These are phyloP conservation scores for Arnoldichthys spilopterus DNA, from an alignment of 2,797 vertebrate genomes.

Conservation along the genomic window DNA sequence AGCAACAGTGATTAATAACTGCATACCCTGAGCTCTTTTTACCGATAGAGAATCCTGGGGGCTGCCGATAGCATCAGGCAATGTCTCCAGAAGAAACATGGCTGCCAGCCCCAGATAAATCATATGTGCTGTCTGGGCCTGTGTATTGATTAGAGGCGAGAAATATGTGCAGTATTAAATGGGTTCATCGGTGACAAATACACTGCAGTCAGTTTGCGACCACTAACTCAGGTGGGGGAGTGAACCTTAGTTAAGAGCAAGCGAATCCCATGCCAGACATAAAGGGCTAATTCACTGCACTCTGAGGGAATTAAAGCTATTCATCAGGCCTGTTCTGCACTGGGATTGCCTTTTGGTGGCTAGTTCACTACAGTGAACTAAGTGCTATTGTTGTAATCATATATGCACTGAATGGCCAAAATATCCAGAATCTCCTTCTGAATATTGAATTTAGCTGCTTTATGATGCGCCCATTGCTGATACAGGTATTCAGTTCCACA, in stretches of 20 bases:
- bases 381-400: no score
- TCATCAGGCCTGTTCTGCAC: neutral
- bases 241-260: conserved; percentile 31
- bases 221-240: neutral
- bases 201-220: neutral
- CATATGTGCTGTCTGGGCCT: conserved; percentile 33
- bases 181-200: conserved; percentile 35
- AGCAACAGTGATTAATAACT: conserved; percentile 40
- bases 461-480: neutral
- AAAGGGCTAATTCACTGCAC: neutral
- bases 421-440: no score
- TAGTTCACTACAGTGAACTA: no score
- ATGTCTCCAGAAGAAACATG: conserved; percentile 32
- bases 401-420: neutral
- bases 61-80: conserved; percentile 46
- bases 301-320: neutral
- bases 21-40: neutral
- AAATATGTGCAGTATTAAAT: conserved; percentile 41
- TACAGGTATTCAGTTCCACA: no score
- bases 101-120: conserved; percentile 45
- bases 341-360: neutral
- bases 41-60: conserved; percentile 23
- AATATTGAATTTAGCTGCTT: neutral
- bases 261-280: conserved; percentile 16
- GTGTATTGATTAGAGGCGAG: conserved; percentile 25